Evolutionary conservation across 2,113 vertebrate species (phyloP), one percentile per base, ranked within the genome.

Genomic region (Orientallactaga bullata): DNA sequence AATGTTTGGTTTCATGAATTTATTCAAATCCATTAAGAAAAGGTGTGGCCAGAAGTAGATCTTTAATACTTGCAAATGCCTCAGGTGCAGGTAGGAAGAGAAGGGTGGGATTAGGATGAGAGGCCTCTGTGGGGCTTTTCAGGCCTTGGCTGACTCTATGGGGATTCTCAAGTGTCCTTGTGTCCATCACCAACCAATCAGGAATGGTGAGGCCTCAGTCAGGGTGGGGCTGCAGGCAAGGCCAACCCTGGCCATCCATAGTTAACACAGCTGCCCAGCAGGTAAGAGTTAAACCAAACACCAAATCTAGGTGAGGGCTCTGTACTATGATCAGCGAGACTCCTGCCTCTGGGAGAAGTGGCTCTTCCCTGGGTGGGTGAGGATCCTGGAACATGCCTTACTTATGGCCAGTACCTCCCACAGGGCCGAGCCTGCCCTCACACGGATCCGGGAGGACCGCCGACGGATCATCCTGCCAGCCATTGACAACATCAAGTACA

Each of bases 401-500:
- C 77, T 35, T 84, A 85, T 0, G 3, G 47, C 2, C 4, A 0
- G 8, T 0, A 0, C 15, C 58, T 35, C 55, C 96, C n/a, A 1
- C 98, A 99, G 99, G 99, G 98, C 98, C 7, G 99, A 99, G 93
- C 99, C 99, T 0, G 98, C 99, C 0, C 98, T 99, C 3, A 98
- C 98, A 0, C 98, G 99, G 68, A 99, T 99, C 97, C 99, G 98
- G 93, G 99, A 99, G 93, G 99, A 99, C 95, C 98, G 98, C 58
- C 98, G 98, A 26, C 98, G 99, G 76, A 99, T 99, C 90, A 99
- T 99, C 95, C 97, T 99, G 82, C 99, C 99, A 0, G 99, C 99
- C 13, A 99, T 99, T 4, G 99, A 99, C 98, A 99, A 99, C 94
- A 99, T 99, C 97, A 99, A 99, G 94, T 99, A 99, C 97, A 99